These are phyloP conservation scores for Oncopodura yosiiana DNA, from an alignment of 1,140 invertebrate species.

Conservation along the genomic window DNA sequence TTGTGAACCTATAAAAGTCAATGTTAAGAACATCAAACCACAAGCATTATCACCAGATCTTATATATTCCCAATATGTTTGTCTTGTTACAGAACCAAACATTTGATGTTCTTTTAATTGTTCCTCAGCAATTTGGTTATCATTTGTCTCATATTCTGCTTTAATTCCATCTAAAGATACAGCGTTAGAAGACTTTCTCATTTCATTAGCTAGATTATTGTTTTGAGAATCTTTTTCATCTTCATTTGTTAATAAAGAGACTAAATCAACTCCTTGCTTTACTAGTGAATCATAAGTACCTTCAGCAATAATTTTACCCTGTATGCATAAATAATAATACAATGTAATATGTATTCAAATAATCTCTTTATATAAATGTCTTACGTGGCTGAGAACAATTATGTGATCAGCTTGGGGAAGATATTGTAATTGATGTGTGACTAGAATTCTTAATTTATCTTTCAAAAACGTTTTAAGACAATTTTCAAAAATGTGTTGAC, in stretches of 20 bases:
- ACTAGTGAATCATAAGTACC: slow-evolving; percentile 1
- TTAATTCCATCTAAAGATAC: too few relatives aligned
- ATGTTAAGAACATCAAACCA: background rate
- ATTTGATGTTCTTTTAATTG: slow-evolving; percentile 6
- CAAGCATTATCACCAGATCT: background rate
- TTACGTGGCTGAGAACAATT: background rate
- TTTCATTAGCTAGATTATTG: too few relatives aligned
- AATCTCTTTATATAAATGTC: background rate
- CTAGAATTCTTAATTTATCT: slow-evolving; percentile 2
- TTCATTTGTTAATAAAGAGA: background rate
- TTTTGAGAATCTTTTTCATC: too few relatives aligned
- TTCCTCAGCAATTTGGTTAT: too few relatives aligned
- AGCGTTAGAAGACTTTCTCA: too few relatives aligned
- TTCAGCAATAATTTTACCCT: slow-evolving; percentile 5
- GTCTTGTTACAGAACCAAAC: slow-evolving; percentile 7
- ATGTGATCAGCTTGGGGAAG: slow-evolving; percentile 5
- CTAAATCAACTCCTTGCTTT: slow-evolving; percentile 9
- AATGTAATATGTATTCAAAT: background rate
- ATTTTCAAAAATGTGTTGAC: slow-evolving; percentile 3
- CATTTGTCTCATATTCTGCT: too few relatives aligned
- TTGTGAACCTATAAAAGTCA: slow-evolving; percentile 5
- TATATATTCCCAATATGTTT: slow-evolving; percentile 4
- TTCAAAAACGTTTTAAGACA: background rate
- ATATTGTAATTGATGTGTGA: slow-evolving; percentile 13
- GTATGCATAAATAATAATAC: background rate